Evolutionary conservation across 2,113 vertebrate genomes (phyloP).

Genomic region (Melanerpes formicivorus): DNA sequence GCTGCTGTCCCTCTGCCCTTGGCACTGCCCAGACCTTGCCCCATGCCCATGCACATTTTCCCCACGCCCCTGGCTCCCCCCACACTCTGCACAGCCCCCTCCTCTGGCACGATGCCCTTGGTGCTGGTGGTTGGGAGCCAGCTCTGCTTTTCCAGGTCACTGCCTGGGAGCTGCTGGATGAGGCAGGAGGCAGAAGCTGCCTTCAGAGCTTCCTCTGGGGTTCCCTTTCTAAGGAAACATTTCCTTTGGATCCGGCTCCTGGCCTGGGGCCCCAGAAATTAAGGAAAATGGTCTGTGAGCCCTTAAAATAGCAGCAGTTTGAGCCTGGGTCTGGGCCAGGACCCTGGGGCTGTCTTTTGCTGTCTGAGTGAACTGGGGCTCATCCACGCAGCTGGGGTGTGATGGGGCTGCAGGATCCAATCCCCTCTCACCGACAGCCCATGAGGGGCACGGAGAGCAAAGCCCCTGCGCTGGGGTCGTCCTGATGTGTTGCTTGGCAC

Average conservation of each 20-base stretch:
- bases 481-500: rapidly evolving
- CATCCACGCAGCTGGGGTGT: background rate
- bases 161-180: background rate
- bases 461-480: background rate
- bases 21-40: background rate
- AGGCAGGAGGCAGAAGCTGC: background rate
- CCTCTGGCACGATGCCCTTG: background rate
- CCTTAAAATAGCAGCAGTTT: conserved; percentile 53
- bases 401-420: rapidly evolving
- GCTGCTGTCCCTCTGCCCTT: background rate
- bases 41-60: rapidly evolving
- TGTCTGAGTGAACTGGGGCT: background rate
- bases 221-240: conserved; percentile 24
- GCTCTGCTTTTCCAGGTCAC: background rate
- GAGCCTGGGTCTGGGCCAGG: conserved; percentile 35
- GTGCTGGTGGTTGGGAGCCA: background rate
- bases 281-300: conserved; percentile 1
- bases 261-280: conserved; percentile 4
- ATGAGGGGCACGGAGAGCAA: rapidly evolving
- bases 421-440: rapidly evolving
- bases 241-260: conserved; percentile 46
- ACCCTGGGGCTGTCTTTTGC: background rate
- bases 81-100: background rate
- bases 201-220: background rate
- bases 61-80: no score